Conservation (phyloP, 2,113 vertebrate species). For the Cyanoliseus patagonus region DNA sequence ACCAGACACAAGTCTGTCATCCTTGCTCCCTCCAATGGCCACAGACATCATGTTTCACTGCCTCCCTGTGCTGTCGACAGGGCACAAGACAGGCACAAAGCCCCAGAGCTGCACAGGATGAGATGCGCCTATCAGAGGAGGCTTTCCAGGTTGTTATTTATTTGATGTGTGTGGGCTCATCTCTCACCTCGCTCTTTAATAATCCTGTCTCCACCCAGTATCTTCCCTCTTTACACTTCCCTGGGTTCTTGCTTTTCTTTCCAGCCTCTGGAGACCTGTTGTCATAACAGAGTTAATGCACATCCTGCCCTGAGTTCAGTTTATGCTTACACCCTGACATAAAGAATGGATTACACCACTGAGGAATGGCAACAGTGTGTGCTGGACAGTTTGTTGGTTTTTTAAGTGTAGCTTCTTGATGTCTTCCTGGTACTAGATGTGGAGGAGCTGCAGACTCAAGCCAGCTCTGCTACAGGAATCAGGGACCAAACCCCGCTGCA, state of each 20-base stretch:
- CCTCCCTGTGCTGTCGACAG: rapidly evolving
- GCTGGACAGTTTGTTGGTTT: not conserved
- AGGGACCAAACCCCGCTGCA: not conserved
- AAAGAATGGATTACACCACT: not conserved
- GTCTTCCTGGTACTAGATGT: not conserved
- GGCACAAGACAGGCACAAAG: rapidly evolving
- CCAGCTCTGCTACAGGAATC: not conserved
- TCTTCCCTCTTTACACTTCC: not conserved
- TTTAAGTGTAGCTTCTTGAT: not conserved
- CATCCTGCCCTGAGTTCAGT: not conserved
- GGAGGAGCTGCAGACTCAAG: not conserved
- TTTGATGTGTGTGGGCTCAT: not conserved
- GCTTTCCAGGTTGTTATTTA: not conserved
- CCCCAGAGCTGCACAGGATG: rapidly evolving
- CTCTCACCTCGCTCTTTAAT: not conserved
- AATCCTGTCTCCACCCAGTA: not conserved
- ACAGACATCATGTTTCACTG: rapidly evolving
- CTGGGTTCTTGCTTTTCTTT: not conserved
- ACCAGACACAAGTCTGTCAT: not conserved
- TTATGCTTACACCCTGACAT: not conserved
- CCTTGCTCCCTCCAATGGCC: not conserved
- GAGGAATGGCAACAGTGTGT: not conserved
- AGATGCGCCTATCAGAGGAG: not conserved
- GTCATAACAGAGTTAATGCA: not conserved
- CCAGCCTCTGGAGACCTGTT: not conserved